These are phyloP conservation scores for Henricia sp. DNA, from an alignment of 53 echinoderm and acorn worm genomes.

Conservation along the genomic window DNA sequence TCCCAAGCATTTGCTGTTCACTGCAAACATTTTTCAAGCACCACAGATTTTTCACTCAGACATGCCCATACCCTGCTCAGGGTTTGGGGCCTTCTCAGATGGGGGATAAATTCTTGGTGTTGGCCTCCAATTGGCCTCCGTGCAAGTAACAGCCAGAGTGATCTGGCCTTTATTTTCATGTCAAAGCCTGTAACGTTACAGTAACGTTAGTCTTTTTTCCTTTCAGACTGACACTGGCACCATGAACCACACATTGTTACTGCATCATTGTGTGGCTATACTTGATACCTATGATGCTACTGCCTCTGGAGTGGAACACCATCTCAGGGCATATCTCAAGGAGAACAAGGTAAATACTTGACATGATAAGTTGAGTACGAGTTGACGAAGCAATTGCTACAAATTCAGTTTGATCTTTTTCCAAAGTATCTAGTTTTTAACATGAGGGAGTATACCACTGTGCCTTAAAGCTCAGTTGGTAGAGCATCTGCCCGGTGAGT, in stretches of 20 bases:
- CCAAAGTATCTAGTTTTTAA: no score
- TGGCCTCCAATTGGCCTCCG: background rate
- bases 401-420: no score
- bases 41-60: no score
- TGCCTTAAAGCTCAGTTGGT: no score
- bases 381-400: no score
- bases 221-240: slow-evolving; percentile 24
- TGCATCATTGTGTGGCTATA: slow-evolving; percentile 81
- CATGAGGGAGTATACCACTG: no score
- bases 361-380: no score
- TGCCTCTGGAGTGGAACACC: slow-evolving; percentile 81
- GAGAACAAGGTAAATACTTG: slow-evolving; percentile 72
- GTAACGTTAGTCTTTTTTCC: no score
- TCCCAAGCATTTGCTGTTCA: no score
- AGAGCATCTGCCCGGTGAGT: no score
- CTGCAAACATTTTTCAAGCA: no score
- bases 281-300: slow-evolving; percentile 74
- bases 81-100: background rate
- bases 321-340: slow-evolving; percentile 69
- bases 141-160: background rate
- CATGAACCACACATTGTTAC: slow-evolving; percentile 76
- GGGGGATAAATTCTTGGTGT: background rate
- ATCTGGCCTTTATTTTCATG: background rate
- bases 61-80: no score
- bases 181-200: background rate